Base-by-base conservation (phyloP, 2,888 invertebrate species). In the Heliconius sara region DNA sequence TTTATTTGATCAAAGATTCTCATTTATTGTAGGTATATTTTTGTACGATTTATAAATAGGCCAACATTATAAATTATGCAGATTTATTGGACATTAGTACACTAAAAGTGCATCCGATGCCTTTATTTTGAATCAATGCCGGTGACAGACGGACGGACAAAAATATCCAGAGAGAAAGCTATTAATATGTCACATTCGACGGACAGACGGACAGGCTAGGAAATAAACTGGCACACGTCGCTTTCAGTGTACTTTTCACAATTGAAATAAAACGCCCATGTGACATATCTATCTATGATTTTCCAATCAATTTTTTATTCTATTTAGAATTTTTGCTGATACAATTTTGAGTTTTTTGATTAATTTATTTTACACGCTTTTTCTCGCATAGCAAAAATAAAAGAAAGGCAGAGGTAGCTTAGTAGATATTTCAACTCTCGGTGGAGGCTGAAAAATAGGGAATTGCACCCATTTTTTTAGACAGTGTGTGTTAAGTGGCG, bases 101-200 rank as follows among this genome's bases (percentile, higher is more conserved):
- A 78, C 34, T 39, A 78, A 73, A 78, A 78, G 9, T 74, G 67
- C 78, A 74, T 78, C 67, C 78, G 39, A 57, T 66, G 60, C 70
- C 57, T 68, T 77, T 68, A 77, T 77, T 77, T 47, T 68, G 78
- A 82, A 82, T 78, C 82, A 81, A 79, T 79, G 73, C 77, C 73
- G 81, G 71, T 82, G 81, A 76, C 80, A 79, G 79, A 79, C 77
- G 77, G 71, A 67, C 76, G 80, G 75, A 80, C 86, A 83, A 86
- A 88, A 86, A 85, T 87, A 86, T 83, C 84, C 82, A 83, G 83
- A 84, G 34, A 65, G 83, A 84, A 34, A 65, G 84, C 85, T 88
- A 91, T 90, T 90, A 91, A 90, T 88, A 86, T 88, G 91, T 85
- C 90, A 89, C 83, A 78, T 85, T 83, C 85, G 78, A 85, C 84